A percentile compares a stretch with the other conserved stretches of the same genome.
Evolutionary conservation across 2,888 invertebrate species (phyloP).

Genomic region (Teleiodes luculella): DNA sequence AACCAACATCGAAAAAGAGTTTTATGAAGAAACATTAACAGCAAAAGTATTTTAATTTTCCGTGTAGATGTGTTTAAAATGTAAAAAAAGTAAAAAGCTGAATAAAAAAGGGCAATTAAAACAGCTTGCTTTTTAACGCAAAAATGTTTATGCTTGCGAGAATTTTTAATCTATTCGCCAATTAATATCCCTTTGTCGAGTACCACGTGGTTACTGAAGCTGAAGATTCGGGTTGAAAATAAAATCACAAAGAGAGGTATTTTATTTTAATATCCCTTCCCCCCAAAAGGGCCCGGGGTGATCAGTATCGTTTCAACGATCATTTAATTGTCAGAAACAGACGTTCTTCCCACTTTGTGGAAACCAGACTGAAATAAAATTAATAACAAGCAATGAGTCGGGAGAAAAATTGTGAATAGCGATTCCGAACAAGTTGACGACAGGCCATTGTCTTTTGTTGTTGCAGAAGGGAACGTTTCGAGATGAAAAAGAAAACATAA

Average conservation of each 20-base stretch:
- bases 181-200: neutral
- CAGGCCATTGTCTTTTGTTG: neutral
- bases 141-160: no score
- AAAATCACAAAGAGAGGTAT: slow-evolving; percentile 7
- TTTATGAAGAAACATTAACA: no score
- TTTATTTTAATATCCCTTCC: slow-evolving; percentile 14
- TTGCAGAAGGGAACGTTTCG: neutral
- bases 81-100: no score
- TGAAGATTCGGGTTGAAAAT: slow-evolving; percentile 7
- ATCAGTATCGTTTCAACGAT: slow-evolving; percentile 9
- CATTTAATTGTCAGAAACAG: slow-evolving; percentile 17
- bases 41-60: no score
- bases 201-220: neutral
- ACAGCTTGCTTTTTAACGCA: no score
- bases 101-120: no score
- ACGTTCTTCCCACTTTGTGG: neutral
- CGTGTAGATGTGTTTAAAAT: no score
- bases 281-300: slow-evolving; percentile 10
- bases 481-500: neutral
- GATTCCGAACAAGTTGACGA: neutral
- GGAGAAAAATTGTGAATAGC: neutral
- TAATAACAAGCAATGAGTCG: neutral
- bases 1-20: no score
- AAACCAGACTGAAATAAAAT: slow-evolving; percentile 2
- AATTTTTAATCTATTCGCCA: neutral